Conservation (phyloP, 2,113 vertebrate species). For the Lichenostomus cassidix region DNA sequence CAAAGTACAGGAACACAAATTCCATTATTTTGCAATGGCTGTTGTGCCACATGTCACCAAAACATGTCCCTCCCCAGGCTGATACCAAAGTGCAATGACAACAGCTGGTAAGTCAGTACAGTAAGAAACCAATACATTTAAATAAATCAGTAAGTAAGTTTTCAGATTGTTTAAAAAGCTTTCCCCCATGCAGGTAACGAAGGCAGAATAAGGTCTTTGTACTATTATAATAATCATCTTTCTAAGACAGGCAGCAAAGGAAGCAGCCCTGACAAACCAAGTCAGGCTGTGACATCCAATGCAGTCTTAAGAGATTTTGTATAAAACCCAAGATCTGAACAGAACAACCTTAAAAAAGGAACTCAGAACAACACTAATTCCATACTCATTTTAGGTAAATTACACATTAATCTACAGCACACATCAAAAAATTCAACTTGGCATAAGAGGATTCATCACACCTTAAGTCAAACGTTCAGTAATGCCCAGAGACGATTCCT, state of each 20-base stretch:
- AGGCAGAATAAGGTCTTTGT: not conserved
- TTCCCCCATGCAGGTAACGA: not conserved
- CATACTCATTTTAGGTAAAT: not conserved
- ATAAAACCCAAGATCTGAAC: not conserved
- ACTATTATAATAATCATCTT: not conserved
- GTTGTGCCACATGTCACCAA: not conserved
- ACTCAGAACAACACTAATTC: not conserved
- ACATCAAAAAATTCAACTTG: conserved; percentile 16
- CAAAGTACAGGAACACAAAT: not conserved
- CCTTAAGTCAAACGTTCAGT: conserved; percentile 51
- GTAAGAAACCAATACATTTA: not conserved
- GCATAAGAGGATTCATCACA: conserved; percentile 62
- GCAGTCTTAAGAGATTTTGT: not conserved
- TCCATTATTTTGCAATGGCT: not conserved
- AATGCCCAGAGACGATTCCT: conserved; percentile 50
- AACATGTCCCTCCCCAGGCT: not conserved
- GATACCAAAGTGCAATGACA: not conserved
- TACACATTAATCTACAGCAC: not conserved
- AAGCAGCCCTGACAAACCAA: not conserved
- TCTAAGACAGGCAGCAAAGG: not conserved
- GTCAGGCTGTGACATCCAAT: not conserved
- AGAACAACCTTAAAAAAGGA: not conserved
- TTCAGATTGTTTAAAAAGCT: not conserved
- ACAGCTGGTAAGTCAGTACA: not conserved
- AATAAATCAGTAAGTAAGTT: not conserved